phyloP scores from a whole-genome alignment of 2,797 vertebrate species.

The Myotis planiceps region DNA sequence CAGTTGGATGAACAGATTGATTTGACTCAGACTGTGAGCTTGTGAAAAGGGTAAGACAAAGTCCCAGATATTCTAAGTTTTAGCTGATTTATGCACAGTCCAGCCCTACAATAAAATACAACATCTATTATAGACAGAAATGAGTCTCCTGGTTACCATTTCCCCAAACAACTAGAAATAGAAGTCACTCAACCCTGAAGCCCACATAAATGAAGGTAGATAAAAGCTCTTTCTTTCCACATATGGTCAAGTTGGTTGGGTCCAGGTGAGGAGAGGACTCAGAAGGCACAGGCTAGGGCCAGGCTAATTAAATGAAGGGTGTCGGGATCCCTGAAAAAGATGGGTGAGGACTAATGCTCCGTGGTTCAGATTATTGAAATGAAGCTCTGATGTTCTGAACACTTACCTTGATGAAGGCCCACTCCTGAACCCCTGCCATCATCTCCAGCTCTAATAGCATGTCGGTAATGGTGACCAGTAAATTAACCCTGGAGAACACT shows the following conservation, averaged over 20 bases:
- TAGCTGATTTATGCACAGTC: background rate
- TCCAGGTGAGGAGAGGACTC: background rate
- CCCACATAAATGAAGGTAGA: background rate
- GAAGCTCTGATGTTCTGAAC: background rate
- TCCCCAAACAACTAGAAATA: slow-evolving; percentile 57
- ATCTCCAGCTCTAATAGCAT: slow-evolving; percentile 38
- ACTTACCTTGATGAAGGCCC: slow-evolving; percentile 42
- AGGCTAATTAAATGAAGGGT: background rate
- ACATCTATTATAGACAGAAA: background rate
- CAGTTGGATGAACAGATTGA: background rate
- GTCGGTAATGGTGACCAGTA: slow-evolving; percentile 67
- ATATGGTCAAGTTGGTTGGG: background rate
- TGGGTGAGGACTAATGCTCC: background rate
- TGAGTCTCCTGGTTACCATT: slow-evolving; percentile 51
- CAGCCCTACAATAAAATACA: background rate
- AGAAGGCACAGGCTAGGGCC: background rate
- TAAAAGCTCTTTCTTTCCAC: background rate
- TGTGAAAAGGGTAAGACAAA: background rate
- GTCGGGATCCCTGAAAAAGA: background rate
- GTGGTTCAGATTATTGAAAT: slow-evolving; percentile 33
- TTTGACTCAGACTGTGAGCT: background rate
- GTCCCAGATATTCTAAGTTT: background rate
- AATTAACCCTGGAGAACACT: slow-evolving; percentile 78
- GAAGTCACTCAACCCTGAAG: slow-evolving; percentile 45
- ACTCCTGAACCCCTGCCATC: slow-evolving; percentile 1